Evolutionary conservation across 2,888 invertebrate genomes (phyloP), one percentile per base, ranked within the genome.

Genomic region (Steinernema hermaphroditum): DNA sequence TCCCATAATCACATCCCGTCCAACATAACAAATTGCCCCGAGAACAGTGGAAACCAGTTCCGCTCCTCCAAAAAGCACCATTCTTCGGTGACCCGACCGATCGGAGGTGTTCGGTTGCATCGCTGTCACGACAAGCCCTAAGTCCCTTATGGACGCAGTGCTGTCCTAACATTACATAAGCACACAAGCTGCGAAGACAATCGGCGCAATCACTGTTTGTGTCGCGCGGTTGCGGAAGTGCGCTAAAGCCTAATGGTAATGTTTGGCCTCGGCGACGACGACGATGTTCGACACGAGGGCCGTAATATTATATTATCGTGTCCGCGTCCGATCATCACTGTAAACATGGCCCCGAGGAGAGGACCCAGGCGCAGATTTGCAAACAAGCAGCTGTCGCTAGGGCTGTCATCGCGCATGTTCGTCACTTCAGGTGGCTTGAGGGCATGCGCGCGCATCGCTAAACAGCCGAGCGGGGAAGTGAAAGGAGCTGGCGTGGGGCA

Each of bases 251-350:
- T 54, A 54, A 54, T 54, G 54, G 54, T 54, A 54, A 54, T 54
- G 54, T 54, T 54, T 54, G 54, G 54, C 27, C 22, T 54, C 46
- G 46, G 46, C 46, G 2, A n/a, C n/a, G n/a, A n/a, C n/a, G n/a
- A 16, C 54, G 54, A 54, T 54, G 54, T 54, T 54, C 54, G 54
- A 54, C 49, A 49, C 27, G 54, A 27, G 22, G 24, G 54, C 16
- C 54, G 54, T 54, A 54, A 54, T 54, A 54, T 54, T 54, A 54
- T 54, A 54, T 54, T 54, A 54, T 14, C 54, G 54, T 37, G 46
- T 54, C n/a, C n/a, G n/a, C n/a, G n/a, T n/a, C n/a, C 54, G 54
- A 37, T 37, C 54, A 54, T 54, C 54, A 54, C 54, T 54, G 54
- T 54, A 54, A 54, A 54, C 54, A 54, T 22, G 22, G 54, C 37